These are phyloP conservation scores for Eucidaris tribuloides DNA, from an alignment of 35 echinoderm and acorn worm genomes.

Conservation along the genomic window DNA sequence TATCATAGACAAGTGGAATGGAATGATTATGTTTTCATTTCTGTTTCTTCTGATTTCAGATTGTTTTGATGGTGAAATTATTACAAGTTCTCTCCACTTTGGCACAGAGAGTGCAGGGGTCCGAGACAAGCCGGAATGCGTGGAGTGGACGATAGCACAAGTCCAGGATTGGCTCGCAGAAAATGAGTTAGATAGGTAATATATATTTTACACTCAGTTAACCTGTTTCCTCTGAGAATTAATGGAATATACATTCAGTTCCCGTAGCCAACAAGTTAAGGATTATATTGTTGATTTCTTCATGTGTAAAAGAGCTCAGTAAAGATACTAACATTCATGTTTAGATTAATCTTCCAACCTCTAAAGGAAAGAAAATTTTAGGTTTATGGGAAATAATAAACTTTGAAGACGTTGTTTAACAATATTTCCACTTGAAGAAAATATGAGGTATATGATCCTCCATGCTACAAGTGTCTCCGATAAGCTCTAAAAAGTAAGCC, in stretches of 20 bases:
- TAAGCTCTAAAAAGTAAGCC: too few relatives aligned
- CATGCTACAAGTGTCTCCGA: too few relatives aligned
- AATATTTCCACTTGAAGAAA: too few relatives aligned
- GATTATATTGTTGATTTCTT: neutral
- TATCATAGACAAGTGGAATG: too few relatives aligned
- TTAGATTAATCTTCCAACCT: neutral
- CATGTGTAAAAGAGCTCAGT: neutral
- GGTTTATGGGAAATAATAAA: too few relatives aligned
- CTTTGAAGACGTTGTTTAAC: too few relatives aligned
- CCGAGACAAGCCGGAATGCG: neutral
- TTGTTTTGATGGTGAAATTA: too few relatives aligned
- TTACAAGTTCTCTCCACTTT: neutral
- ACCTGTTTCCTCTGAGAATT: neutral
- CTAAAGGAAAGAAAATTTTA: too few relatives aligned
- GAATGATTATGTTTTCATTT: too few relatives aligned
- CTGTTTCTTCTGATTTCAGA: neutral
- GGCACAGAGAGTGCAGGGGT: neutral
- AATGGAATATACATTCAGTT: neutral
- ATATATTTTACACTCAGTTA: neutral
- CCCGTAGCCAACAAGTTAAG: neutral
- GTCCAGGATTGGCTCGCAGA: conserved; percentile 38
- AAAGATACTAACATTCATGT: neutral
- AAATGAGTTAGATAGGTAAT: conserved; percentile 45
- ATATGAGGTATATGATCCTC: too few relatives aligned
- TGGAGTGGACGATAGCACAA: conserved; percentile 30